Base-by-base conservation (phyloP, 2,113 vertebrate species). In the Potamarius usumacintae region DNA sequence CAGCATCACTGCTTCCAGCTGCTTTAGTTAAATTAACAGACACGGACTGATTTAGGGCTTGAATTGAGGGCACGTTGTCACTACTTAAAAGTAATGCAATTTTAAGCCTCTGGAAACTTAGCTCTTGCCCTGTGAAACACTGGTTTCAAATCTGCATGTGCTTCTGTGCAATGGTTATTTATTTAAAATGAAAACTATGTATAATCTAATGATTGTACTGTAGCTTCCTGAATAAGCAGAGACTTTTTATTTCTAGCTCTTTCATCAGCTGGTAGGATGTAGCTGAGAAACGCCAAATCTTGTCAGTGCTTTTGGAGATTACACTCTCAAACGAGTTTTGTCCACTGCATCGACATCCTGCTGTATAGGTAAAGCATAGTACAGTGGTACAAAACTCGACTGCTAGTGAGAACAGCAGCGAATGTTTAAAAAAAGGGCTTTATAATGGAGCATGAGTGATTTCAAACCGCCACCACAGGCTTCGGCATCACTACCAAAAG, bases 291-390 rank as follows among this genome's bases (percentile, higher is more conserved):
- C 87, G 91, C 92, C 93, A 92, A 94, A 90, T 91, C 89, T 91
- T 69, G 94, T 94, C 95, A 94, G 94, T 92, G 74, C 91, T 94
- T 95, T 92, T 63, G 82, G 89, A 92, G 94, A 93, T 95, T 94
- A 94, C 86, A 85, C 42, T 57, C 87, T 94, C 95, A 95, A 94
- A 93, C 91, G 93, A 94, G 92, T 93, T 92, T 89, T 91, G 93
- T 93, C 89, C 89, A 63, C 82, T 89, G 87, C 86, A 81, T 88
- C 87, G 91, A 88, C 15, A 78, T 91, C 90, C 82, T 92, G 92
- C 92, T 92, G 92, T 92, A 91, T 92, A 85, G 88, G 92, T 91
- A 87, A 91, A 91, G 50, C 82, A 17, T 58, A 22, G 82, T 84
- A 88, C 71, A 85, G 87, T 87, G 48, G 55, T 87, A 77, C 52